phyloP scores from a whole-genome alignment of 1,140 invertebrate species.

The Sweltsa coloradensis region DNA sequence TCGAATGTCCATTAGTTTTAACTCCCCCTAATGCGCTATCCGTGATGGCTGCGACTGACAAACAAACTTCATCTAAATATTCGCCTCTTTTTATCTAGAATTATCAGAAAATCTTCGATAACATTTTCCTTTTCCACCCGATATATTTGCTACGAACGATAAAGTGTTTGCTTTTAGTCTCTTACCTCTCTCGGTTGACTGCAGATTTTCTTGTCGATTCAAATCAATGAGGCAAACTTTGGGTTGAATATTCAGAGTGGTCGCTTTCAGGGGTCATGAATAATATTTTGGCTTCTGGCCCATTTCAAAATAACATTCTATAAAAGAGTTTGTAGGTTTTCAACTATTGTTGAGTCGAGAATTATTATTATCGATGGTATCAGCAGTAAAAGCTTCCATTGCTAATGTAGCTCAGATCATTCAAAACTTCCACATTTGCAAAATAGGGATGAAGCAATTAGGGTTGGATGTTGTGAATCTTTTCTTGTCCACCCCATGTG shows the following conservation, averaged over 20 bases:
- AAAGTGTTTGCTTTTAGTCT: too few species aligned
- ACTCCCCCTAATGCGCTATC: too few species aligned
- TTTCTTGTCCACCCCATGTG: background rate
- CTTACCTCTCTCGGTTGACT: slow-evolving; percentile 4
- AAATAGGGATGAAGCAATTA: background rate
- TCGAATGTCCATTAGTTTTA: too few species aligned
- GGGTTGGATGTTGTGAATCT: background rate
- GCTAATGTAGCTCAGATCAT: background rate
- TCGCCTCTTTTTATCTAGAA: too few species aligned
- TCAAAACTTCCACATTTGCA: background rate
- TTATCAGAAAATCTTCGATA: too few species aligned
- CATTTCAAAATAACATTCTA: slow-evolving; percentile 7
- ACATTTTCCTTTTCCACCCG: too few species aligned
- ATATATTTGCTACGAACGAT: too few species aligned
- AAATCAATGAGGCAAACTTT: slow-evolving; percentile 6
- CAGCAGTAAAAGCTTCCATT: background rate
- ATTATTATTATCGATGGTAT: background rate
- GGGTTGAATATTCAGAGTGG: slow-evolving; percentile 7
- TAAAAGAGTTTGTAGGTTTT: slow-evolving; percentile 1
- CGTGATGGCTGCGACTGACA: too few species aligned
- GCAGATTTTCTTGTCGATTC: slow-evolving; percentile 9
- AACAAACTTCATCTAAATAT: too few species aligned
- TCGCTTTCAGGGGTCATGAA: slow-evolving; percentile 13
- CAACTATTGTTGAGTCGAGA: slow-evolving; percentile 4
- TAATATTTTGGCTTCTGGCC: slow-evolving; percentile 12